phyloP scores from a whole-genome alignment of 2,888 invertebrate genomes.

The Pinctada fucata region DNA sequence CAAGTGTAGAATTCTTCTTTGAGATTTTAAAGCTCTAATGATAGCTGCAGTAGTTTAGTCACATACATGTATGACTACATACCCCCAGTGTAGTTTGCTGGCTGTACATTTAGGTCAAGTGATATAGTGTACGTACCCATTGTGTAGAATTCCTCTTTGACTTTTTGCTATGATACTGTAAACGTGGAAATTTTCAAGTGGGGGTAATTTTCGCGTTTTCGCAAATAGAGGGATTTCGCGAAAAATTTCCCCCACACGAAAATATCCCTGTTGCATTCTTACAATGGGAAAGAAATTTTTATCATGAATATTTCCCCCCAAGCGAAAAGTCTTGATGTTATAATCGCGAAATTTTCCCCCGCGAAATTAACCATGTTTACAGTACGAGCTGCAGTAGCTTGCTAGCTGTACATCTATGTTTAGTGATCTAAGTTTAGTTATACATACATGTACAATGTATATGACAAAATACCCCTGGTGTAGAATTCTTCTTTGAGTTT shows the following conservation, averaged over 20 bases:
- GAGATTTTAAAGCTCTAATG: slow-evolving; percentile 89
- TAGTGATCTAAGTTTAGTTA: slow-evolving; percentile 66
- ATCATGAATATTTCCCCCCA: too few relatives aligned
- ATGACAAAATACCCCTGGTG: slow-evolving; percentile 34
- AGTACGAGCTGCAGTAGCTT: slow-evolving; percentile 88
- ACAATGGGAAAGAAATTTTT: too few relatives aligned
- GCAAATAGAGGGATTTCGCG: too few relatives aligned
- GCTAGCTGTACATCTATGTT: slow-evolving; percentile 84
- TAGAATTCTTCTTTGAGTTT: slow-evolving; percentile 89
- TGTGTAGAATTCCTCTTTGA: slow-evolving; percentile 87
- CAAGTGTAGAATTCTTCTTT: slow-evolving; percentile 85
- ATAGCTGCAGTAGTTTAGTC: slow-evolving; percentile 88
- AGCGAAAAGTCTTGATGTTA: too few relatives aligned
- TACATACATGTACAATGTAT: too few relatives aligned
- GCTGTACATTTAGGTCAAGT: slow-evolving; percentile 89
- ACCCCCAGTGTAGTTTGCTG: slow-evolving; percentile 82
- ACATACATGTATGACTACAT: too few relatives aligned
- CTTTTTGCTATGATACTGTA: slow-evolving; percentile 86
- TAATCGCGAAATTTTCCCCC: too few relatives aligned
- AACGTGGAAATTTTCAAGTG: too few relatives aligned
- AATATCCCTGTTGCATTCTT: too few relatives aligned
- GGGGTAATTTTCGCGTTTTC: too few relatives aligned
- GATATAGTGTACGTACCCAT: slow-evolving; percentile 69
- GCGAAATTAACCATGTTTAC: too few relatives aligned
- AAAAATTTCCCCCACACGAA: too few relatives aligned